Evolutionary conservation across 1,140 invertebrate species (phyloP).

Genomic region (Drosophila asahinai): DNA sequence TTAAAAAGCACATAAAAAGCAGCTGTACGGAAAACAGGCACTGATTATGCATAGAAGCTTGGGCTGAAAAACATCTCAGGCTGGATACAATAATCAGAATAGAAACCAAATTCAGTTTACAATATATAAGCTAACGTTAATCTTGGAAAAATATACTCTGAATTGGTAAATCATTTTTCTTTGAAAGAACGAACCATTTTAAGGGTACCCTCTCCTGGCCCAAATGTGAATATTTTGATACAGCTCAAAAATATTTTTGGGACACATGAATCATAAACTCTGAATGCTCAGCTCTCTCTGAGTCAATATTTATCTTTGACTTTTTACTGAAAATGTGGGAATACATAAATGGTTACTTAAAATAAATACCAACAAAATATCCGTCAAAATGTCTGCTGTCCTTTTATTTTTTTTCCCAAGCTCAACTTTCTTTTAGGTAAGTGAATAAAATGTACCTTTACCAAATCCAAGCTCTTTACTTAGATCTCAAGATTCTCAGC

Average conservation of each 20-base stretch:
- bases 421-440: not conserved
- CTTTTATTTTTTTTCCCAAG: not conserved
- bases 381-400: not conserved
- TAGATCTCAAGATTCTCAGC: not conserved
- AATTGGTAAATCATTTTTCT: not conserved
- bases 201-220: no score
- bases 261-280: not conserved
- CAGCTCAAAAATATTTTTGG: not conserved
- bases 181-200: not conserved
- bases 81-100: not conserved
- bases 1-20: conserved; percentile 16
- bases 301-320: conserved; percentile 25
- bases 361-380: not conserved
- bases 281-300: not conserved
- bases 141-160: no score
- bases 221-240: not conserved
- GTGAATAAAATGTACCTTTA: not conserved
- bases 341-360: conserved; percentile 10
- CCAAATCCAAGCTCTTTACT: no score
- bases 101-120: no score
- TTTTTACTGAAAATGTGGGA: conserved; percentile 12
- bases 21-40: not conserved
- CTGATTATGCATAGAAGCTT: not conserved
- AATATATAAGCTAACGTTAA: no score
- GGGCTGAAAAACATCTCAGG: not conserved